Base-by-base conservation (phyloP, 2,888 invertebrate genomes). In the Metallyticus violacea region DNA sequence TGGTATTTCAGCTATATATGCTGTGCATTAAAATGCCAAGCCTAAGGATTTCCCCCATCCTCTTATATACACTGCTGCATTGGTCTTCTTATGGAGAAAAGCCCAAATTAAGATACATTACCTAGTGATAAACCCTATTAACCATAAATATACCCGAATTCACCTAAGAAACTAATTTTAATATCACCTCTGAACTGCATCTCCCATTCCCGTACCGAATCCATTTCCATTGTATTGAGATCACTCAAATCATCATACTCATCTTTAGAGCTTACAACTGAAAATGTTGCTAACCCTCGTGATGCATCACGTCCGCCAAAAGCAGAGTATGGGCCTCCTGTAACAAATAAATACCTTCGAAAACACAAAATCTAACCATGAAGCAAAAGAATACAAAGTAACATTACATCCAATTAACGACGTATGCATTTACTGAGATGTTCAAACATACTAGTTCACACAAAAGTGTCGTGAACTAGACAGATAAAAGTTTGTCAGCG, bases 291-390 rank as follows among this genome's bases (percentile, higher is more conserved):
- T 85, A 99, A 93, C 77, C 98, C 98, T 91, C 99, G 94, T 6
- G 99, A 98, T 82, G 99, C 99, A 94, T 99, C 99, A 89, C 96
- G 95, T 6, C 99, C 99, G 89, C 97, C 99, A 92, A 99, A 99
- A 27, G 97, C 96, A 86, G 97, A 95, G 93, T 99, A 99, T 40
- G 98, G 98, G 86, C 98, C 99, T 90, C 97, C 98, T 99, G 88
- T 86, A 62, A 62, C 15, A 62, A 62, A 62, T 62, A 15, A 62
- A 15, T 62, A 4, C 15, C 0, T 22, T 62, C 15, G 9, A 62
- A 62, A 62, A 62, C 22, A n/a, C n/a, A 1, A 62, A 22, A 62
- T 15, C 40, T 62, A 22, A 62, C 5, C 40, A 62, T 22, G 22
- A 9, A 30, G 2, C 30, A 30, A 30, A 30, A 30, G 7, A 62